phyloP scores from a whole-genome alignment of 2,113 vertebrate genomes.

The Labrus mixtus region DNA sequence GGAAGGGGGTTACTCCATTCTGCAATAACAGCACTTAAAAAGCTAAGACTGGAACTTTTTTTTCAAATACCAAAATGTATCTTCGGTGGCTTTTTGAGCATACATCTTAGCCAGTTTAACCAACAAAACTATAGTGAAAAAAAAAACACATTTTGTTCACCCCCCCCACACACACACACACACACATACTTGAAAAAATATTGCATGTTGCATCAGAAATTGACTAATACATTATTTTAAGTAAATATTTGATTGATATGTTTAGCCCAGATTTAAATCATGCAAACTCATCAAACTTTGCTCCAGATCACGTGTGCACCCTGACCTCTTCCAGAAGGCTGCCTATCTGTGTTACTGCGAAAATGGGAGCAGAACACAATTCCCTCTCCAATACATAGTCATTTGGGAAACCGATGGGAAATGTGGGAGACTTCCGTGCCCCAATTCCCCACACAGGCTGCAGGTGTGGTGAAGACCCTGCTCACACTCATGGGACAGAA shows the following conservation, averaged over 20 bases:
- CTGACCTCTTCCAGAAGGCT: conserved; percentile 72
- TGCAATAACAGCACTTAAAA: conserved; percentile 59
- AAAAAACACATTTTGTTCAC: too few relatives aligned
- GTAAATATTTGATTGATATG: too few relatives aligned
- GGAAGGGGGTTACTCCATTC: conserved; percentile 45
- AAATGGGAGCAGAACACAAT: conserved; percentile 69
- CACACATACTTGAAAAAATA: too few relatives aligned
- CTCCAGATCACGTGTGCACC: conserved; percentile 35
- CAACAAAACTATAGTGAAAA: neutral
- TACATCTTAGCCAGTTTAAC: neutral
- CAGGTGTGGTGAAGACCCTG: conserved; percentile 81
- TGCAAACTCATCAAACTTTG: conserved; percentile 48
- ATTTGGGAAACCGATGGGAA: conserved; percentile 71
- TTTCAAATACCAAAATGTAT: conserved; percentile 13
- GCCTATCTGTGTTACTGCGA: conserved; percentile 63
- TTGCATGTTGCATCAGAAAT: neutral
- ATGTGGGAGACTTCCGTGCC: conserved; percentile 65
- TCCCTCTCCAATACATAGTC: conserved; percentile 64
- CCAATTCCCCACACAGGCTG: conserved; percentile 82
- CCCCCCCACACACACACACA: too few relatives aligned
- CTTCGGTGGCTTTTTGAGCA: neutral
- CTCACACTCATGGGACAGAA: conserved; percentile 74
- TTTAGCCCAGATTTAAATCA: neutral
- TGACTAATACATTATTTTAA: neutral
- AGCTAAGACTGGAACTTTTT: conserved; percentile 43